Conservation (phyloP, 2,797 vertebrate species). For the Hyperoplus lanceolatus region DNA sequence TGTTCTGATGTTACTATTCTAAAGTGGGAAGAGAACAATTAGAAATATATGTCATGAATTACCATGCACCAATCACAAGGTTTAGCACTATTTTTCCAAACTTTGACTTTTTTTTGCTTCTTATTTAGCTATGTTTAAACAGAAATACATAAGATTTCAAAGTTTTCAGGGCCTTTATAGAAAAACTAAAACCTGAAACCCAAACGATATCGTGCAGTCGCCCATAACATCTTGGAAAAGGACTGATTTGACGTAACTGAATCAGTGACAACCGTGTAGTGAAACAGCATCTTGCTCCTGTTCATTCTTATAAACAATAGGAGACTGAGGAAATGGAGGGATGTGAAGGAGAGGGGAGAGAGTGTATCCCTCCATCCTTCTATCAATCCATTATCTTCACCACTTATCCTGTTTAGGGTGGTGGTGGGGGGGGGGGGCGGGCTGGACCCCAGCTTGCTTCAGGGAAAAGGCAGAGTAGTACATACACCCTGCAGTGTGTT, state of each 20-base stretch:
- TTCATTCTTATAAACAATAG: slow-evolving; percentile 34
- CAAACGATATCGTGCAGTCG: slow-evolving; percentile 15
- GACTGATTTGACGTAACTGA: slow-evolving; percentile 42
- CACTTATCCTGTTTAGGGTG: slow-evolving; percentile 36
- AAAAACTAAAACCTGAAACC: not conserved
- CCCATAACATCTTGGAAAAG: slow-evolving; percentile 35
- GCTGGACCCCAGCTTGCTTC: slow-evolving; percentile 34
- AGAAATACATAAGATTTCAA: too few species aligned
- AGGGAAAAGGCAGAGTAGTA: slow-evolving; percentile 8
- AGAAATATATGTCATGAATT: not conserved
- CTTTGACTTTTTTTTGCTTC: not conserved
- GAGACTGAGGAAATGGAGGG: slow-evolving; percentile 22
- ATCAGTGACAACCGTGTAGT: slow-evolving; percentile 45
- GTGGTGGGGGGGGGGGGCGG: not conserved
- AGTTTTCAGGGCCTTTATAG: not conserved
- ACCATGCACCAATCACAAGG: not conserved
- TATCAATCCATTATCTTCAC: slow-evolving; percentile 35
- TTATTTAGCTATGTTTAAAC: not conserved
- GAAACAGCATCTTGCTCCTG: slow-evolving; percentile 39
- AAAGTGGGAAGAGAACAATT: not conserved
- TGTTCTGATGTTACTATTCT: not conserved
- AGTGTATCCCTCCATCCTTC: slow-evolving; percentile 19
- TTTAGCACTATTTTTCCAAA: not conserved
- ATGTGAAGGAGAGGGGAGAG: slow-evolving; percentile 18
- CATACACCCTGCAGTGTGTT: slow-evolving; percentile 13